Evolutionary conservation across 2,888 invertebrate species (phyloP).

Genomic region (Drosophila affinis): DNA sequence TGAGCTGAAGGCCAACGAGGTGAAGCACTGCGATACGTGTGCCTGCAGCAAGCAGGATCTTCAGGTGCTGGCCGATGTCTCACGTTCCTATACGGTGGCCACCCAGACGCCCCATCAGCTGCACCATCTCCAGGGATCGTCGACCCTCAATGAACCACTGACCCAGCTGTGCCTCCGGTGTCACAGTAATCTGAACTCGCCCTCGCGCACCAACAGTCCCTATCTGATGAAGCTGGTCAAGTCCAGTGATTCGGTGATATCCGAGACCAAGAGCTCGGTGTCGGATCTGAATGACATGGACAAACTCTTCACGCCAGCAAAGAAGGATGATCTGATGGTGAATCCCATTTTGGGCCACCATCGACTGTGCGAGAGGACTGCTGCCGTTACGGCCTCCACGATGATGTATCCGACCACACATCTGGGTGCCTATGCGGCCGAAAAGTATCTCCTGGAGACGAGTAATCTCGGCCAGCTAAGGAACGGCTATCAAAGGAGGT

Average conservation of each 20-base stretch:
- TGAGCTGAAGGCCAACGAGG: constrained; percentile 90
- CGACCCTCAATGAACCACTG: constrained; percentile 70
- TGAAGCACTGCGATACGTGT: constrained; percentile 93
- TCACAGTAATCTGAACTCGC: constrained; percentile 85
- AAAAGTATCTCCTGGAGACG: constrained; percentile 75
- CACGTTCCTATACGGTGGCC: constrained; percentile 86
- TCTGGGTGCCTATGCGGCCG: constrained; percentile 72
- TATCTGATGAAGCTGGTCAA: constrained; percentile 83
- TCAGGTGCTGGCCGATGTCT: constrained; percentile 85
- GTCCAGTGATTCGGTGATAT: constrained; percentile 84
- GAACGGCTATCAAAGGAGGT: constrained; percentile 72
- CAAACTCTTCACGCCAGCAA: constrained; percentile 82
- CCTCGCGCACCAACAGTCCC: constrained; percentile 83
- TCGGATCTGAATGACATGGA: constrained; percentile 83
- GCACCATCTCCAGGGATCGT: constrained; percentile 20
- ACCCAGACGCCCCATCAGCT: constrained; percentile 86
- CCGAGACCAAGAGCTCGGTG: constrained; percentile 84
- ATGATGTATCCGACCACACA: constrained; percentile 75
- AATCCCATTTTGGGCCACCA: constrained; percentile 86
- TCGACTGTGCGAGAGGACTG: constrained; percentile 85
- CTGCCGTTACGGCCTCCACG: constrained; percentile 55
- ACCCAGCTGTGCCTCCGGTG: constrained; percentile 86
- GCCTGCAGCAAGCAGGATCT: constrained; percentile 86
- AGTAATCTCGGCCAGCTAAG: constrained; percentile 66
- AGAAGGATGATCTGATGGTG: constrained; percentile 84